A percentile compares a stretch with the other conserved stretches of the same genome.
These are phyloP conservation scores for Mus pahari DNA, from an alignment of 2,113 vertebrate species.

Conservation along the genomic window DNA sequence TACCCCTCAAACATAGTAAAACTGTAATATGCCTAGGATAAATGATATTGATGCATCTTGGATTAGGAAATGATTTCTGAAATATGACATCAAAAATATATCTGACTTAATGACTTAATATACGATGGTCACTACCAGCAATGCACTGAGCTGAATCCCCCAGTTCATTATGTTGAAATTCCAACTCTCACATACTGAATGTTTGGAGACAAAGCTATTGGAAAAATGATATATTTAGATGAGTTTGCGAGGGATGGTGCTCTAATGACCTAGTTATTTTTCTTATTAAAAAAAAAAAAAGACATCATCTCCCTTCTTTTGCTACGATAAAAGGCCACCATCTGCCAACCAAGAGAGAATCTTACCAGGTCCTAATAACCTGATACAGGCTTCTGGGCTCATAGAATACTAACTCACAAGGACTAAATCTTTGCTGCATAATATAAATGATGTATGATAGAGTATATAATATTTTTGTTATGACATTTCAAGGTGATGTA, in stretches of 20 bases:
- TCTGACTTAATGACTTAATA: no score
- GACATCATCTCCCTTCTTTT: background rate
- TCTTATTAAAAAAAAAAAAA: background rate
- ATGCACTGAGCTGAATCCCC: background rate
- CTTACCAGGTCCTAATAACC: background rate
- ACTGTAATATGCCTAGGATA: background rate
- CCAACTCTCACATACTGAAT: background rate
- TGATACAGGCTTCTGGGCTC: background rate
- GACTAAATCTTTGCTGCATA: background rate
- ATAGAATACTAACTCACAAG: accelerated
- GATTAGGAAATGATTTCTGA: background rate
- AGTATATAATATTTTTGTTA: background rate
- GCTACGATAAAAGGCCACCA: background rate
- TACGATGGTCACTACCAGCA: no score
- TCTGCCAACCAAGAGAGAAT: background rate
- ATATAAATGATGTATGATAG: background rate
- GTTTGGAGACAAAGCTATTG: background rate
- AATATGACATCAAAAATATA: background rate
- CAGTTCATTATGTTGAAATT: background rate
- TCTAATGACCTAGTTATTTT: background rate
- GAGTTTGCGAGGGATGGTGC: accelerated
- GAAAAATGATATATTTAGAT: background rate
- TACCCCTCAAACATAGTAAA: background rate
- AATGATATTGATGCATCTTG: background rate
- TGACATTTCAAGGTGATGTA: background rate